Conservation (phyloP, 1,140 invertebrate genomes). For the Lutraria rhynchaena region DNA sequence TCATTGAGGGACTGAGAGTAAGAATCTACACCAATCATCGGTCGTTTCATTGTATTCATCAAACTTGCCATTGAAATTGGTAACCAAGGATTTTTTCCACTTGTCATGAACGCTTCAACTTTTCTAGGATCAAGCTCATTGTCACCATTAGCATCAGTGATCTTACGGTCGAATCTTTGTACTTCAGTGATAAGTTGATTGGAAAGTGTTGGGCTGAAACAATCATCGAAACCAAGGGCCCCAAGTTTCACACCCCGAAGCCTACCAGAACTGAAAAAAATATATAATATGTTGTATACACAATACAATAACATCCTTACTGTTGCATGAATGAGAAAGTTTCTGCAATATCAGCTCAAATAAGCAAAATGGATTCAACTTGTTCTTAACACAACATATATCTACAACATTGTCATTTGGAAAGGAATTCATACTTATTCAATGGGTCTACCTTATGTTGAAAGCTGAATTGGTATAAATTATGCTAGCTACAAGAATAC, state of each 20-base stretch:
- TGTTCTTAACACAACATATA: no score
- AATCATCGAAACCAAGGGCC: constrained; percentile 78
- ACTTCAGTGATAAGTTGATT: constrained; percentile 67
- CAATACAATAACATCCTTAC: no score
- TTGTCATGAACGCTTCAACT: constrained; percentile 73
- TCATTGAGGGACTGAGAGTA: constrained; percentile 51
- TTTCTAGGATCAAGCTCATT: constrained; percentile 67
- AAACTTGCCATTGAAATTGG: constrained; percentile 70
- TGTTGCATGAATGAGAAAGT: no score
- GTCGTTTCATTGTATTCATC: constrained; percentile 86
- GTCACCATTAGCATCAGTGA: constrained; percentile 64
- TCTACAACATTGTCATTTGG: no score
- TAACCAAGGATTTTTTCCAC: constrained; percentile 52
- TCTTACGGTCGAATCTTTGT: constrained; percentile 61
- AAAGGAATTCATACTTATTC: no score
- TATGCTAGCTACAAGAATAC: no score
- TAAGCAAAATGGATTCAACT: no score
- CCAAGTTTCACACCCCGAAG: constrained; percentile 87
- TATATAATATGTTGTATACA: no score
- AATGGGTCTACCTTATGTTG: no score
- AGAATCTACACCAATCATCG: constrained; percentile 90
- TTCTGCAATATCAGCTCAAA: no score
- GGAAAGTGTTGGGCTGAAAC: constrained; percentile 62
- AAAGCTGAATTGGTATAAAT: no score
- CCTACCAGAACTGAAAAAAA: constrained; percentile 58